Conservation (phyloP, 1,140 invertebrate species). For the Trachymyrmex cornetzi region DNA sequence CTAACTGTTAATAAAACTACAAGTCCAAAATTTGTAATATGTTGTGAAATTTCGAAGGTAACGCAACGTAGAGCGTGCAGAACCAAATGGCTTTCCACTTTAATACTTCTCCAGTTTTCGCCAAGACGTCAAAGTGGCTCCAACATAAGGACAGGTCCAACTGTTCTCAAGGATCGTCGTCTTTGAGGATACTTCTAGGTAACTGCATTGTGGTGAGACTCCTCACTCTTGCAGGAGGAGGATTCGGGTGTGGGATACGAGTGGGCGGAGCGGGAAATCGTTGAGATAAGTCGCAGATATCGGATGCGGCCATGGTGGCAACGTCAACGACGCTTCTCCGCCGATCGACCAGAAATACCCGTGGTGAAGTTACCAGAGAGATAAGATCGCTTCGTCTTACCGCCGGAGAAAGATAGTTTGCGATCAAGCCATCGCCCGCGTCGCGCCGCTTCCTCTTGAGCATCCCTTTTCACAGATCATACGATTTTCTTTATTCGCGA, state of each 20-base stretch:
- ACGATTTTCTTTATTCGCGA: conserved; percentile 49
- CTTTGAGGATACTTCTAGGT: conserved; percentile 35
- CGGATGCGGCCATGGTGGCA: conserved; percentile 7
- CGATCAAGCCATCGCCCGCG: conserved; percentile 29
- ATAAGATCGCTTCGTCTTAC: conserved; percentile 66
- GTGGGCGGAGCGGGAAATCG: conserved; percentile 40
- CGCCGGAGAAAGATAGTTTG: conserved; percentile 39
- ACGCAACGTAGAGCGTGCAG: not conserved
- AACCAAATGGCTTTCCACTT: not conserved
- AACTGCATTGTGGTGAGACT: conserved; percentile 9
- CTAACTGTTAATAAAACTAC: conserved; percentile 33
- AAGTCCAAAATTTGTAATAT: not conserved
- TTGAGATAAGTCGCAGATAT: conserved; percentile 67
- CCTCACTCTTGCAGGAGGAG: not conserved
- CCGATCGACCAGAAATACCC: conserved; percentile 61
- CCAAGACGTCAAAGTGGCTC: conserved; percentile 50
- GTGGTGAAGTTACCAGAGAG: conserved; percentile 41
- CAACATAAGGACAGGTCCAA: not conserved
- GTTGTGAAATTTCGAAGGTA: not conserved
- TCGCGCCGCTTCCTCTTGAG: not conserved
- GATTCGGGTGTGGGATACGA: conserved; percentile 12
- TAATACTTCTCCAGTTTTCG: conserved; percentile 11
- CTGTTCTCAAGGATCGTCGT: conserved; percentile 15
- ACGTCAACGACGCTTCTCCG: conserved; percentile 9
- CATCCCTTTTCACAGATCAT: conserved; percentile 9